These are phyloP conservation scores for Drosophila paucipuncta DNA, from an alignment of 2,888 invertebrate species.

Conservation along the genomic window DNA sequence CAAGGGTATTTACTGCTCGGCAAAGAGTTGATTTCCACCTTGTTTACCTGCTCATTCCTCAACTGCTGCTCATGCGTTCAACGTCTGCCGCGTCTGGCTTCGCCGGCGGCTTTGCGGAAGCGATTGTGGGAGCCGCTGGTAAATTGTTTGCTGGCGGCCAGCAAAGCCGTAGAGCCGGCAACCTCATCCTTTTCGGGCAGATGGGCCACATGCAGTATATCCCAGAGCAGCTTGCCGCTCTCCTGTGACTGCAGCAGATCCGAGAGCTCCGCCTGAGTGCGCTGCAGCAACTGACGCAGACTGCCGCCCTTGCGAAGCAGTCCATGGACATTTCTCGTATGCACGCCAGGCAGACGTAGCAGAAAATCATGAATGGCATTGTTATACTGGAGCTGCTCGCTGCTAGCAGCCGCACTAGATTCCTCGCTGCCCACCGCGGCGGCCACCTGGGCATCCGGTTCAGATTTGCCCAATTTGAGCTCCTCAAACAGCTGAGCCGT, in stretches of 20 bases:
- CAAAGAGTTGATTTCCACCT: background rate
- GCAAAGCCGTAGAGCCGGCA: constrained; percentile 70
- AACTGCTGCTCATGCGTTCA: constrained; percentile 5
- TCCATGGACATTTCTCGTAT: constrained; percentile 92
- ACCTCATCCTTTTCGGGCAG: constrained; percentile 86
- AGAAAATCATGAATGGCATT: constrained; percentile 91
- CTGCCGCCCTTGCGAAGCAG: constrained; percentile 91
- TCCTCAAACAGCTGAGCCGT: constrained; percentile 98
- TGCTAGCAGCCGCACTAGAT: constrained; percentile 63
- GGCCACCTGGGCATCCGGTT: constrained; percentile 92
- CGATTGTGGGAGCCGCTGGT: constrained; percentile 73
- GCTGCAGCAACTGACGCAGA: constrained; percentile 88
- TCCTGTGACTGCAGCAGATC: constrained; percentile 90
- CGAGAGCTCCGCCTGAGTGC: constrained; percentile 89
- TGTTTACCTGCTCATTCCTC: background rate
- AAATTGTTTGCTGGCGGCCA: constrained; percentile 76
- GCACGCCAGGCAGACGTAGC: constrained; percentile 95
- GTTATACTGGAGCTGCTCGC: constrained; percentile 89
- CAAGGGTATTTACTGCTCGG: background rate
- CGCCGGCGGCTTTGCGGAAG: constrained; percentile 79
- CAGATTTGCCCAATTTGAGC: constrained; percentile 93
- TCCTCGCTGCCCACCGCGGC: constrained; percentile 90
- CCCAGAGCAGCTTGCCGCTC: constrained; percentile 89
- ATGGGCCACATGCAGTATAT: constrained; percentile 89
- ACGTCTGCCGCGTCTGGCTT: constrained; percentile 50